Evolutionary conservation across 2,888 invertebrate genomes (phyloP), one percentile per base, ranked within the genome.

Genomic region (Rhyacophila evoluta): DNA sequence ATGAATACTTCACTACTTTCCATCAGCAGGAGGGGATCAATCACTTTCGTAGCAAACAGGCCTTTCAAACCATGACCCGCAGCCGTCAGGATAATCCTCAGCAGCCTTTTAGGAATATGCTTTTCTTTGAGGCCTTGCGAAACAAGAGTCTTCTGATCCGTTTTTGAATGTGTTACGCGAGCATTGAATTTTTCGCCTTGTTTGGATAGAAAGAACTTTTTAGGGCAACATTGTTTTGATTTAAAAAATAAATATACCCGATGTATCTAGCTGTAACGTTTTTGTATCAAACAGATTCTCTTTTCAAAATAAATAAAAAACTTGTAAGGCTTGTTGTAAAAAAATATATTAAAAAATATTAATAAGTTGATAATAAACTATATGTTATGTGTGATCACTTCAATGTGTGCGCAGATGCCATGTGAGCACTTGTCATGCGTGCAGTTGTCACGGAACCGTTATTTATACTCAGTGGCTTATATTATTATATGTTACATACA

Each of bases 41-140:
- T 79, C 79, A 79, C 79, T 73, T 70, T 33, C 72, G 75, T 19
- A 39, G 70, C 29, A 36, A 36, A 75, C 69, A 74, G 74, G 78
- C 74, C 69, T 39, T 36, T 39, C 67, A 67, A 36, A 27, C 67
- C 67, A 68, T 29, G 75, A 68, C 27, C 75, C 75, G 74, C n/a
- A 28, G 74, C 67, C 55, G 15, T 55, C 25, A 19, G 72, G 79
- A 72, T 75, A 72, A 79, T 79, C 79, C 74, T 72, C 38, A 28
- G 11, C 71, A 72, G 38, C 69, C 78, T 73, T 78, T 80, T 73
- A 72, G 72, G 70, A 70, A 37, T 76, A 41, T 36, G 33, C 15
- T 38, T 37, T 33, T 15, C 80, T 80, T 80, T 80, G 80, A 80
- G 55, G 78, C 72, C 38, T 72, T 69, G 25, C 29, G 68, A 27